Base-by-base conservation (phyloP, 2,888 invertebrate genomes). In the Tortricodes alternella region DNA sequence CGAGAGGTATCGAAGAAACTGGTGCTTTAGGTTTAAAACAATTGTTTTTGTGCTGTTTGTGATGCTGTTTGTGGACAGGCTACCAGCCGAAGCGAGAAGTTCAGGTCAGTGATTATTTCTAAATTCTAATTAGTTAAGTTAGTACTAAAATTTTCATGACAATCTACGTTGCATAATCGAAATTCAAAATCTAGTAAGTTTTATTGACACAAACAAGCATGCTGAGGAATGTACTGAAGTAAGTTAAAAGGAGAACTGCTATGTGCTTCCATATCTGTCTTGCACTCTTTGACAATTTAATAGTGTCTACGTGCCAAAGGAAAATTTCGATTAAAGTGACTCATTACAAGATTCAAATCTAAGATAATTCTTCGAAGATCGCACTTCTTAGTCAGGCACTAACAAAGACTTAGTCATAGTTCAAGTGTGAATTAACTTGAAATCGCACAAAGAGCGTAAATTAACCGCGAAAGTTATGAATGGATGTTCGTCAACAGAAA, bases 21-120 rank as follows among this genome's bases (percentile, higher is more conserved):
- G 76, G 71, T 80, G 86, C 81, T 87, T 83, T 81, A 86, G 86
- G 75, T 77, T 84, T 76, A 89, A 85, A 80, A 82, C 82, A 64
- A 71, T 86, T 63, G 68, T 85, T 76, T 78, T 82, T 71, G 74
- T 87, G 75, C 76, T 88, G 68, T 76, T 82, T 76, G 75, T 86
- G 73, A 74, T 74, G 64, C 69, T 83, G 64, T 73, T 81, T 66
- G 70, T 82, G 71, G 81, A 84, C 61, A 74, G 76, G 62, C 66
- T 78, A 66, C 73, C 74, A 52, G 83, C 74, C 21, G 80, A 83
- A 58, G 89, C 85, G 62, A 85, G 88, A 57, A 89, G 82, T 85
- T 79, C 89, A 89, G 90, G 90, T 90, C 50, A 83, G 89, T 74
- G 29, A 38, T 7, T 29, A 41, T 24, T 19, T 46, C n/a, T n/a